A percentile compares a stretch with the other conserved stretches of the same genome.
Conservation (phyloP, 2,113 vertebrate genomes). For the Dipodomys stephensi region DNA sequence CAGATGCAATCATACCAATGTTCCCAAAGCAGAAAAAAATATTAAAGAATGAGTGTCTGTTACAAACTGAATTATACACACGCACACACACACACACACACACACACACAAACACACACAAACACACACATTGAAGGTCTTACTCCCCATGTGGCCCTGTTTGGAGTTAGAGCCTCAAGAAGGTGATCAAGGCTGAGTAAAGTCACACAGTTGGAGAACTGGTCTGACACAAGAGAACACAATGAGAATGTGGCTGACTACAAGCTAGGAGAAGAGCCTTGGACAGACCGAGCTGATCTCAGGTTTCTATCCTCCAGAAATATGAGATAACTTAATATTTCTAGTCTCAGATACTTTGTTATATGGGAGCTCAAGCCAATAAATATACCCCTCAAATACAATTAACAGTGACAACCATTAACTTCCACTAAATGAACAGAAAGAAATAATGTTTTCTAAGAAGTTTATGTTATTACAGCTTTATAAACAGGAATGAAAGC, state of each 20-base stretch:
- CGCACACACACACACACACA: no score
- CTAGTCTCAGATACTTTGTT: neutral
- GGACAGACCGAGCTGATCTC: neutral
- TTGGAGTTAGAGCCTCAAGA: neutral
- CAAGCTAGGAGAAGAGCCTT: neutral
- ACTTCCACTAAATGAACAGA: neutral
- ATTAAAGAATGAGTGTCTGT: neutral
- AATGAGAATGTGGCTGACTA: neutral
- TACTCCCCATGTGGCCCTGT: neutral
- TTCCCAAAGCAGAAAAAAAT: neutral
- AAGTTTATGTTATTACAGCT: neutral
- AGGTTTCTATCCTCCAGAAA: neutral
- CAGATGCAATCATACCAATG: neutral
- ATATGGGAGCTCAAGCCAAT: neutral
- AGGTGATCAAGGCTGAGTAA: neutral
- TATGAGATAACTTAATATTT: neutral
- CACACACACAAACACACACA: neutral
- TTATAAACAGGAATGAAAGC: neutral
- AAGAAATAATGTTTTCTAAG: neutral
- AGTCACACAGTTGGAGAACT: neutral
- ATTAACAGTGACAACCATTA: neutral
- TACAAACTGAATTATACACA: neutral
- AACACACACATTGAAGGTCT: neutral
- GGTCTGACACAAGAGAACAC: neutral
- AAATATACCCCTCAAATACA: neutral